These are phyloP conservation scores for Maniola jurtina DNA, from an alignment of 1,140 invertebrate genomes.

Conservation along the genomic window DNA sequence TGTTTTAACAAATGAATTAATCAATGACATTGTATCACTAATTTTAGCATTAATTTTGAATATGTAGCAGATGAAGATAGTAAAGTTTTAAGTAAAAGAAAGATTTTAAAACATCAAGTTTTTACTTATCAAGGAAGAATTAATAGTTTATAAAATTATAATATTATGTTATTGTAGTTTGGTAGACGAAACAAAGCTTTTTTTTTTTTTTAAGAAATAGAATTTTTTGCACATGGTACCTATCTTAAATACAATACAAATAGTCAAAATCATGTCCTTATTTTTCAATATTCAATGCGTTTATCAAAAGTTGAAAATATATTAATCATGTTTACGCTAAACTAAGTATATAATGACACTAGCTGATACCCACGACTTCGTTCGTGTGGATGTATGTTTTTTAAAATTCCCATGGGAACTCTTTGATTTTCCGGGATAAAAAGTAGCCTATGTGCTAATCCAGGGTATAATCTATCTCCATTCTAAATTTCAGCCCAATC, in stretches of 20 bases:
- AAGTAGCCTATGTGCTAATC: too few species aligned
- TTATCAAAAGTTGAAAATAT: slow-evolving; percentile 22
- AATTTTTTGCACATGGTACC: slow-evolving; percentile 59
- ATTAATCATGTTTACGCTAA: slow-evolving; percentile 14
- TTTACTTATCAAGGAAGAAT: neutral
- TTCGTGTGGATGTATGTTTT: too few species aligned
- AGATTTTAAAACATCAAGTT: neutral
- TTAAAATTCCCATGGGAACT: too few species aligned
- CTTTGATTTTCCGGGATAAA: too few species aligned
- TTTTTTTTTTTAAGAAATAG: slow-evolving; percentile 53
- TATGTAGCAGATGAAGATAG: too few species aligned
- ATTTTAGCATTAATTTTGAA: too few species aligned
- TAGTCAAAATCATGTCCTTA: slow-evolving; percentile 56
- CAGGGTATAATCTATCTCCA: too few species aligned
- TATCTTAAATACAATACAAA: slow-evolving; percentile 65
- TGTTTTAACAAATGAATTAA: neutral
- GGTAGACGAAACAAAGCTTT: neutral
- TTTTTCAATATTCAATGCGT: slow-evolving; percentile 41
- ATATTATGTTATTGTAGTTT: slow-evolving; percentile 1
- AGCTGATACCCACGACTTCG: too few species aligned
- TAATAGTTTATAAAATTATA: slow-evolving; percentile 17
- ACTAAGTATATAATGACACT: neutral
- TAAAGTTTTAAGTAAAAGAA: neutral
- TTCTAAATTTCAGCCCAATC: too few species aligned
- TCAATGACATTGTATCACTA: too few species aligned